A percentile compares a stretch with the other conserved stretches of the same genome.
phyloP scores from a whole-genome alignment of 2,888 invertebrate genomes.

The Drosophila ezoana region DNA sequence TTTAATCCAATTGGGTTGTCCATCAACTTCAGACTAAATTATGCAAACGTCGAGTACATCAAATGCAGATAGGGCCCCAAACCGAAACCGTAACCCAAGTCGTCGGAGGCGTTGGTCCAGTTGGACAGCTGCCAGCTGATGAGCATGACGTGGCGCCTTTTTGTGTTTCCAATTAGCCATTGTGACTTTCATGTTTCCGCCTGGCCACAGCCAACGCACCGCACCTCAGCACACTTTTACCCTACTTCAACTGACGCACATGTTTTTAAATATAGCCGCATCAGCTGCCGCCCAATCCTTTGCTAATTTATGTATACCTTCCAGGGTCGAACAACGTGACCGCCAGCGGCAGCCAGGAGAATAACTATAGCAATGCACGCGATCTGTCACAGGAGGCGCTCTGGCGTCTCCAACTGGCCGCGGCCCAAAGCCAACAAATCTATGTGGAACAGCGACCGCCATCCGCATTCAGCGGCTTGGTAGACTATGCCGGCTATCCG shows the following conservation, averaged over 20 bases:
- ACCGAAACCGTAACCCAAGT: constrained; percentile 7
- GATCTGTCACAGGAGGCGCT: constrained; percentile 80
- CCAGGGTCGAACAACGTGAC: constrained; percentile 71
- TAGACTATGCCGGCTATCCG: constrained; percentile 80
- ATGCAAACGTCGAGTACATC: constrained; percentile 34
- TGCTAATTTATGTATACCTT: constrained; percentile 32
- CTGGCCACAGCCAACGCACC: constrained; percentile 12
- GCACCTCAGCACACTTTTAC: constrained; percentile 15
- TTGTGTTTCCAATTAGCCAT: constrained; percentile 60
- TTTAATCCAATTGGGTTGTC: constrained; percentile 27
- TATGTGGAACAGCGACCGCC: constrained; percentile 80
- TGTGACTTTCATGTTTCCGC: constrained; percentile 67
- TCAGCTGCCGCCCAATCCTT: not conserved
- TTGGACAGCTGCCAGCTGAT: constrained; percentile 47
- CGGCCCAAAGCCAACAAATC: constrained; percentile 74
- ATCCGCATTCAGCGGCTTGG: constrained; percentile 78
- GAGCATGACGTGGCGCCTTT: constrained; percentile 48
- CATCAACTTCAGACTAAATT: constrained; percentile 34
- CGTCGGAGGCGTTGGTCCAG: constrained; percentile 28
- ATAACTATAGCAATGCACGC: constrained; percentile 80
- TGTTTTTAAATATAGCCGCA: constrained; percentile 1
- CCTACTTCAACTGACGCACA: constrained; percentile 2
- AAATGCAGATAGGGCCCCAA: constrained; percentile 30
- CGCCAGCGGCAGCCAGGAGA: constrained; percentile 69
- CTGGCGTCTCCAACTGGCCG: constrained; percentile 79